Evolutionary conservation across 2,888 invertebrate genomes (phyloP), one percentile per base, ranked within the genome.

Genomic region (Sphaerophoria rueppellii): DNA sequence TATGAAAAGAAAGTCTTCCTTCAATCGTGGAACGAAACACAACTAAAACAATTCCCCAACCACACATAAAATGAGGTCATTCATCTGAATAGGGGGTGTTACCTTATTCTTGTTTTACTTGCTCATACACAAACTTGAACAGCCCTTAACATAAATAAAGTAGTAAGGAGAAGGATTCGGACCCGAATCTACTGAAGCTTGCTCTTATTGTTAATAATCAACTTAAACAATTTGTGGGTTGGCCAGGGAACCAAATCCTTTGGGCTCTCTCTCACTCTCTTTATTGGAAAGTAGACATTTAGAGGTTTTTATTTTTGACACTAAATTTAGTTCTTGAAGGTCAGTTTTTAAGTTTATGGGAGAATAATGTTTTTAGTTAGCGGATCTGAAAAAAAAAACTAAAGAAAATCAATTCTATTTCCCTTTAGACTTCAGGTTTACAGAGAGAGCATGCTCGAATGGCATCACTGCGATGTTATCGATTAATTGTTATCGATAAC

Each of bases 41-140:
- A 12, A 50, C 50, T 50, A 16, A 43, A 43, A 50, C 32, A 12
- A 43, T 43, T 12, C 50, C 16, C 32, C 37, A 16, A n/a, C 54
- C 37, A 43, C 37, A 43, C 37, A 3, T 35, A 50, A 63, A 63
- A 63, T 63, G 34, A 57, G 63, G 34, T n/a, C 57, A 50, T 60
- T 63, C 77, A 57, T 72, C 63, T 16, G 43, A 63, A 63, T 14
- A 16, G 35, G 35, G 50, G 55, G 63, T 46, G 48, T 63, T 14
- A 50, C 14, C 34, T 35, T 24, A 50, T 58, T 37, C 4, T 35
- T 37, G 24, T 24, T 24, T 24, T 24, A 24, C 24, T 24, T 24
- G 24, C 24, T 24, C 35, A 34, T n/a, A 12, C n/a, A 14, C 34
- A 57, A 14, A 58, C 9, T 9, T 37, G 14, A 16, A 58, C 6